Base-by-base conservation (phyloP, 1,140 invertebrate genomes). In the Eueides isabella region DNA sequence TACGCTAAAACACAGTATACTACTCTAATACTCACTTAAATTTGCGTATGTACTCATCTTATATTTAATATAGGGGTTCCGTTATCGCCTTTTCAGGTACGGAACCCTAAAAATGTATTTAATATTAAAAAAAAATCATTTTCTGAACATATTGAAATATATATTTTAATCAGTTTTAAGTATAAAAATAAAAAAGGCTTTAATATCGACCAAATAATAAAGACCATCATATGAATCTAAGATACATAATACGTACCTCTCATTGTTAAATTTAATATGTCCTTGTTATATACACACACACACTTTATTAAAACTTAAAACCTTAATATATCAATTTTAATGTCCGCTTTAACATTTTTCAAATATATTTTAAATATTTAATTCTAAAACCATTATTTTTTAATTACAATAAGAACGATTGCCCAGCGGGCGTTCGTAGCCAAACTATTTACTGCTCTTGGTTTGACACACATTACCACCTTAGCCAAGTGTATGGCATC, bases 381-480 rank as follows among this genome's bases (percentile, higher is more conserved):
- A 44, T n/a, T 44, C 0, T 44, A 0, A 2, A 23, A 55, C 23
- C 7, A 55, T 55, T 19, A 23, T 19, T 23, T 55, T 16, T 55
- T 19, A 44, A 6, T 44, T 55, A 55, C 44, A 23, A 55, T 4
- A 6, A 68, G 67, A 61, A 33, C 67, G 48, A n/a, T 61, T 31
- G 30, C 48, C 19, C 29, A 26, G 48, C 63, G 61, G 62, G 62
- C 64, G 74, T 48, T 71, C 71, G 61, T 71, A 67, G 75, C 77
- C 69, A 66, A 78, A 67, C 74, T 48, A 75, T 77, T 73, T 72
- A 61, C 61, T 55, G 48, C 48, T 23, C 48, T 70, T 31, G 16
- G 41, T 68, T 74, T 75, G 79, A 81, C 78, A 75, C 75, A 80
- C 74, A 81, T 80, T 75, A 74, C 48, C 72, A 78, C 48, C 72